These are phyloP conservation scores for Mizuhopecten yessoensis DNA, from an alignment of 1,140 invertebrate species.

Conservation along the genomic window DNA sequence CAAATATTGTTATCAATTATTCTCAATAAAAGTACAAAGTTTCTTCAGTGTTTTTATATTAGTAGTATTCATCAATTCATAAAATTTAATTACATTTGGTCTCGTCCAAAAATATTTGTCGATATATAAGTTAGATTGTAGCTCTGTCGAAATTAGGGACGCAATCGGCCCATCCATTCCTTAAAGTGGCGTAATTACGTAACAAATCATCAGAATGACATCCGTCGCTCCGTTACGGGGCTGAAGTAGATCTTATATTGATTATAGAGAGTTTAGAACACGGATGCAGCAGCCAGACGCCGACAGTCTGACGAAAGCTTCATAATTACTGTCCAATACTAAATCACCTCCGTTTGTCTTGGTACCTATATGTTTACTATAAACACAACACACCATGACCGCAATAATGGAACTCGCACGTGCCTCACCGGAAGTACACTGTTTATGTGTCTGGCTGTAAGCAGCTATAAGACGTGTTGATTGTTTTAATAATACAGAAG, in stretches of 20 bases:
- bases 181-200: neutral
- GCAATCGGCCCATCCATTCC: too few relatives aligned
- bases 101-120: too few relatives aligned
- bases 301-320: neutral
- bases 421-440: neutral
- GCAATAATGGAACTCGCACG: neutral
- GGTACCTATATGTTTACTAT: neutral
- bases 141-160: too few relatives aligned
- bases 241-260: neutral
- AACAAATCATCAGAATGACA: neutral
- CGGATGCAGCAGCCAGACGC: neutral
- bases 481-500: neutral
- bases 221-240: too few relatives aligned
- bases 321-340: neutral
- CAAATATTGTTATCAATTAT: too few relatives aligned
- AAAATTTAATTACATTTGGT: neutral
- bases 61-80: neutral
- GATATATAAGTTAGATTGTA: too few relatives aligned
- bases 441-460: slow-evolving; percentile 3
- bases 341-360: neutral
- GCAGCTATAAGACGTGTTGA: neutral
- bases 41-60: too few relatives aligned
- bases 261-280: neutral
- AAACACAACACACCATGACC: neutral
- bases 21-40: too few relatives aligned